A percentile compares a stretch with the other conserved stretches of the same genome.
Evolutionary conservation across 2,888 invertebrate genomes (phyloP).

Genomic region (Parapristionchus giblindavisi): DNA sequence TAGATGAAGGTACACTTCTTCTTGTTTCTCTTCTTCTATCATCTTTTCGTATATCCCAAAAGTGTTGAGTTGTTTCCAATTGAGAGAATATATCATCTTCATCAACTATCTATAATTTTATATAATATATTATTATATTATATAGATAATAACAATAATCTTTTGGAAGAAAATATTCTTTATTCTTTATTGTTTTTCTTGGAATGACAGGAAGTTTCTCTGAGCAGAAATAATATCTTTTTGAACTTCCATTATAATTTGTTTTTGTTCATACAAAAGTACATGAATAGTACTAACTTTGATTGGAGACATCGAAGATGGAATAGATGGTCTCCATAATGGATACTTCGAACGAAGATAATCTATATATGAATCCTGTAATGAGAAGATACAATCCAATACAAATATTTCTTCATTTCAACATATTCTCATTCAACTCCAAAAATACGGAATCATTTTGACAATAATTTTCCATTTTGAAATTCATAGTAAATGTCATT

Average conservation of each 20-base stretch:
- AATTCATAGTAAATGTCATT: not conserved
- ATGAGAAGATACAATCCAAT: not conserved
- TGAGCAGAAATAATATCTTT: no score
- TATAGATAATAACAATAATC: not conserved
- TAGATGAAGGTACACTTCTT: no score
- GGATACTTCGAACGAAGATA: conserved; percentile 54
- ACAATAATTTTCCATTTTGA: not conserved
- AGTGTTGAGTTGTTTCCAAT: conserved; percentile 23
- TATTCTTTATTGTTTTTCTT: no score
- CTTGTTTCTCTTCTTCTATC: conserved; percentile 2
- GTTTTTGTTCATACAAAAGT: no score
- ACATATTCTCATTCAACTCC: not conserved
- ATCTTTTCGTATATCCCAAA: conserved; percentile 24
- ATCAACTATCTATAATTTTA: not conserved
- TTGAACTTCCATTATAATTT: no score
- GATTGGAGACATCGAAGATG: conserved; percentile 33
- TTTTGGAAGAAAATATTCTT: not conserved
- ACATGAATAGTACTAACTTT: not conserved
- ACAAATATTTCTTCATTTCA: not conserved
- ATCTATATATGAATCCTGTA: conserved; percentile 50
- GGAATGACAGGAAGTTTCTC: no score
- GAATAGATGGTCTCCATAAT: conserved; percentile 47
- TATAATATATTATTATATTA: no score
- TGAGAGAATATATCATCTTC: conserved; percentile 1
- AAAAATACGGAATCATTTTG: not conserved